These are phyloP conservation scores for Nebria ingens DNA, from an alignment of 1,140 invertebrate species.

Conservation along the genomic window DNA sequence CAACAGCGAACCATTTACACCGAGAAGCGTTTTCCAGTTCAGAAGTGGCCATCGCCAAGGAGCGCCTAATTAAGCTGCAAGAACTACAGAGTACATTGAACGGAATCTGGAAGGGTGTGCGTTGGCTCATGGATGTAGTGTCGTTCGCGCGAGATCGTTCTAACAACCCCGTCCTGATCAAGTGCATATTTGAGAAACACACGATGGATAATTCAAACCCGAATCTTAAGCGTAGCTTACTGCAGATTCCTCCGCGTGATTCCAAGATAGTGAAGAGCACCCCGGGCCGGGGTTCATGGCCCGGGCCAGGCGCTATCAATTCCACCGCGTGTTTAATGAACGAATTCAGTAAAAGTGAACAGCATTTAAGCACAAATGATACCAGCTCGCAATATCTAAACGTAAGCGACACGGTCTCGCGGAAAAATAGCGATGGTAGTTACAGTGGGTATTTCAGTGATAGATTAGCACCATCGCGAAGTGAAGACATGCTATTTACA, in stretches of 20 bases:
- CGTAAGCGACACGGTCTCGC: slow-evolving; percentile 40
- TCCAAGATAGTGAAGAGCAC: slow-evolving; percentile 64
- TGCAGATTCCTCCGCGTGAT: slow-evolving; percentile 61
- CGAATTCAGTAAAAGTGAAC: slow-evolving; percentile 75
- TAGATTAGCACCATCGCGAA: slow-evolving; percentile 58
- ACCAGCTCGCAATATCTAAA: slow-evolving; percentile 41
- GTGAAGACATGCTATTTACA: slow-evolving; percentile 60
- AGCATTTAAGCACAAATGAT: slow-evolving; percentile 54
- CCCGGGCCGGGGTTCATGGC: slow-evolving; percentile 69
- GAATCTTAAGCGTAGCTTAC: slow-evolving; percentile 36
- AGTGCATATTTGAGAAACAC: slow-evolving; percentile 19
- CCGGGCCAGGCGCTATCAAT: slow-evolving; percentile 56
- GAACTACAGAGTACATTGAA: slow-evolving; percentile 74
- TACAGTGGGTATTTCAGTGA: slow-evolving; percentile 40
- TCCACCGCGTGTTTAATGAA: slow-evolving; percentile 40
- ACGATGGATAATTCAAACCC: slow-evolving; percentile 26
- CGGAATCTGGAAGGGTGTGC: slow-evolving; percentile 77
- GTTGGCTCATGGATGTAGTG: slow-evolving; percentile 93
- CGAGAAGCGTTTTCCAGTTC: slow-evolving; percentile 86
- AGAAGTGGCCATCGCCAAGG: slow-evolving; percentile 76
- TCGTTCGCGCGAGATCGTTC: slow-evolving; percentile 76
- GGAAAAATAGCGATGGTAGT: slow-evolving; percentile 51
- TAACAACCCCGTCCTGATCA: slow-evolving; percentile 29
- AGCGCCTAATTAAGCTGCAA: slow-evolving; percentile 68
- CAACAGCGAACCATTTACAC: slow-evolving; percentile 82